Evolutionary conservation across 2,888 invertebrate genomes (phyloP), one percentile per base, ranked within the genome.

Genomic region (Acleris holmiana): DNA sequence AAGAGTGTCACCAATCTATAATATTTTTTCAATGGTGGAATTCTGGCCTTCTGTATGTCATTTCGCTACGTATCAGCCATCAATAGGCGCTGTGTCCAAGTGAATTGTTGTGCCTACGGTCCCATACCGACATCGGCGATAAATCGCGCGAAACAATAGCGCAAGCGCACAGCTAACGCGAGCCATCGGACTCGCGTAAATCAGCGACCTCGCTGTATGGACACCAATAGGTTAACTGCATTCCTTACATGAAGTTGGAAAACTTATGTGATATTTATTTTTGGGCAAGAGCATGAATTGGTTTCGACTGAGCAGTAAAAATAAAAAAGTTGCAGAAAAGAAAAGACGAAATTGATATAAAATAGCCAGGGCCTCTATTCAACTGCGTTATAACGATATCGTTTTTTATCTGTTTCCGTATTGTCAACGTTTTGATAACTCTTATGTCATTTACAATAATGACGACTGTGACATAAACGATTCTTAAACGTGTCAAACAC

Each of bases 61-160:
- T 15, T 58, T 48, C 29, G 48, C 53, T 64, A n/a, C n/a, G 41
- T 17, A 47, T 46, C 73, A 74, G 69, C 76, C 80, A 77, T 83
- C 84, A 82, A 82, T 83, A 76, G 80, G 80, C 76, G 70, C 74
- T 77, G 76, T 82, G 82, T 77, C 77, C 82, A 73, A 83, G 82
- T 84, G 88, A 84, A 88, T 86, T 86, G 85, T 85, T 83, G 79
- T 81, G 78, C 77, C 73, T 73, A 49, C 66, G 70, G 67, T 67
- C 69, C 74, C 78, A 73, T 73, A 74, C 74, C 74, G 76, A 64
- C 78, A 78, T 73, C 70, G 77, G 76, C 82, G 77, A 91, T 91
- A 91, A 91, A 91, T 91, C 81, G 82, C 76, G 75, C 77, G 81
- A 89, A 89, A 91, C 91, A 91, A 91, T 90, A 85, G 89, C 79